Evolutionary conservation across 1,140 invertebrate species (phyloP), one percentile per base, ranked within the genome.

Genomic region (Ostrea denselamellosa): DNA sequence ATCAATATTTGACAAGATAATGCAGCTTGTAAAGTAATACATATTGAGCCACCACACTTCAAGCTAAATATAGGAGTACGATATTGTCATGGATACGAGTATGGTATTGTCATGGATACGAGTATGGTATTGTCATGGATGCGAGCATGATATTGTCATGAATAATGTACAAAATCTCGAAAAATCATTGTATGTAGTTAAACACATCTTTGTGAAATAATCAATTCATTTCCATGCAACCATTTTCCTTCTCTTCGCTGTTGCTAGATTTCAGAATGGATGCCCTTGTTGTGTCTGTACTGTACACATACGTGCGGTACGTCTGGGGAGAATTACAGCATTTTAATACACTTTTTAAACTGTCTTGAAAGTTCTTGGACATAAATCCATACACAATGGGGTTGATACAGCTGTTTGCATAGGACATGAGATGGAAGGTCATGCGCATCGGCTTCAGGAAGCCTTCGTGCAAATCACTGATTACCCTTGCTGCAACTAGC

Each of bases 311-410:
- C 7, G 83, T 85, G n/a, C 81, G 17, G 19, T 65, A 84, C n/a
- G 82, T 81, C 68, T 81, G 82, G 44, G 82, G 71, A 52, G 86
- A 87, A 3, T 84, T 56, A 68, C 86, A 89, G 54, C 65, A 52
- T 28, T 53, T 65, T 71, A 89, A 52, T 10, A 86, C 89, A 82
- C 85, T 52, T 86, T 85, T 89, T 19, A 91, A 90, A 8, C 89
- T 91, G 34, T 90, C 89, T 86, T 90, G 44, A 17, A 91, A 91
- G 84, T 91, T 96, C 92, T 96, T 96, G 17, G 97, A 97, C 96
- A 97, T 97, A 93, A 97, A 97, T 52, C 97, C 97, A 92, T 97
- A 97, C 8, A 97, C 96, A 81, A 97, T 96, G 5, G 97, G 97
- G 94, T 97, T 97, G 86, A 97, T 96, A 92, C 97, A 97, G 93